Percentiles rank a stretch among this genome's conserved stretches.
Evolutionary conservation across 2,888 invertebrate species (phyloP).

Genomic region (Philereme transversata): DNA sequence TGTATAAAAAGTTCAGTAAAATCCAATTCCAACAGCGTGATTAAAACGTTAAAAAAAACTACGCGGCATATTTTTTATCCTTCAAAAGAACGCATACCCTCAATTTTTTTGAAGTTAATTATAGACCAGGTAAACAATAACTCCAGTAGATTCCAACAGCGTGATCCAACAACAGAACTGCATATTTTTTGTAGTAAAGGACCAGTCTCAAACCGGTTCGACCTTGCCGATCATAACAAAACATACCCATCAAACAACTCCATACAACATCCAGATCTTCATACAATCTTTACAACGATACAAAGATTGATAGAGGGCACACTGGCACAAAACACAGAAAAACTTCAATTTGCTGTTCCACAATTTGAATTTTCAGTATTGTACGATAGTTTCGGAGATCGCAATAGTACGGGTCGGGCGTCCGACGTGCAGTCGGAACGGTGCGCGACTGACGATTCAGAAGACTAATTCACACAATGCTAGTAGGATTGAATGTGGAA

Average conservation of each 20-base stretch:
- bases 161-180: conserved; percentile 23
- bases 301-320: conserved; percentile 30
- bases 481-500: conserved; percentile 26
- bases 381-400: conserved; percentile 24
- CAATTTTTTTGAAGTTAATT: not conserved
- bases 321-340: conserved; percentile 28
- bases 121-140: conserved; percentile 20
- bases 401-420: conserved; percentile 34
- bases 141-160: conserved; percentile 24
- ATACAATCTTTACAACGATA: conserved; percentile 23
- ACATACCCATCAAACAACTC: conserved; percentile 33
- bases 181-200: conserved; percentile 21
- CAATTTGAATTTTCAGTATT: conserved; percentile 42
- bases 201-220: conserved; percentile 51
- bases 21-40: not conserved
- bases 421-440: conserved; percentile 37
- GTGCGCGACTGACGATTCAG: conserved; percentile 39
- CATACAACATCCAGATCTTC: conserved; percentile 36
- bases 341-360: conserved; percentile 29
- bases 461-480: conserved; percentile 28
- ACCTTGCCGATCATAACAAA: conserved; percentile 46
- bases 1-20: too few species aligned
- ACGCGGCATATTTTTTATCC: not conserved
- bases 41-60: not conserved
- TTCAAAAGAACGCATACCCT: not conserved